Base-by-base conservation (phyloP, 1,140 invertebrate species). In the Nasonia giraulti region DNA sequence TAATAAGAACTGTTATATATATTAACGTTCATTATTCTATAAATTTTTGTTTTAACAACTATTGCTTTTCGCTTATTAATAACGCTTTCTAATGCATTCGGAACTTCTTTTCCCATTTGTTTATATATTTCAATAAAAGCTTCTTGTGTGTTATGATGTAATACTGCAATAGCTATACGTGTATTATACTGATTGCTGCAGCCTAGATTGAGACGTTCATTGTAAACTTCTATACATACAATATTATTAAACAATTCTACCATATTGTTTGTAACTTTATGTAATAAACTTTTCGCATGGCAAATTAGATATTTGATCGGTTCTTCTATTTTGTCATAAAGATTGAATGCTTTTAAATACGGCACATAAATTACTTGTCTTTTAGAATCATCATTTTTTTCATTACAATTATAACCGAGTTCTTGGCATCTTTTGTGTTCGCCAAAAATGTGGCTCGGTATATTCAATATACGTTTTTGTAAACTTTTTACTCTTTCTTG, bases 181-280 rank as follows among this genome's bases (percentile, higher is more conserved):
- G 83, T 75, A 68, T 87, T 37, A 76, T 91, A 92, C 2, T 73
- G 82, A 0, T 85, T 55, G 12, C 84, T 87, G 14, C 71, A 80
- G 8, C 86, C 80, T 23, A 82, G 89, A 87, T 91, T 91, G 20
- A 89, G 82, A 75, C 89, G 83, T 86, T 93, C 92, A 12, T 90
- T 91, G 31, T 88, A 89, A 47, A 90, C 83, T 82, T 87, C 87
- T 86, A 92, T 92, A n/a, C 80, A 82, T 0, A 90, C 31, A 27
- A n/a, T n/a, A n/a, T 82, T 84, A 84, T 92, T 89, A 84, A 89
- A 93, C 40, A 76, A 40, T 89, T 94, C 93, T 12, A 89, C 90
- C 31, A 69, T 20, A 85, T 93, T 93, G 62, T 89, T 93, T 50
- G 90, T 91, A 40, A 88, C 87, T 82, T 92, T 89, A 4, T 89